Percentiles rank a stretch among this genome's conserved stretches.
Evolutionary conservation across 2,888 invertebrate species (phyloP).

Genomic region (Agapostemon virescens): DNA sequence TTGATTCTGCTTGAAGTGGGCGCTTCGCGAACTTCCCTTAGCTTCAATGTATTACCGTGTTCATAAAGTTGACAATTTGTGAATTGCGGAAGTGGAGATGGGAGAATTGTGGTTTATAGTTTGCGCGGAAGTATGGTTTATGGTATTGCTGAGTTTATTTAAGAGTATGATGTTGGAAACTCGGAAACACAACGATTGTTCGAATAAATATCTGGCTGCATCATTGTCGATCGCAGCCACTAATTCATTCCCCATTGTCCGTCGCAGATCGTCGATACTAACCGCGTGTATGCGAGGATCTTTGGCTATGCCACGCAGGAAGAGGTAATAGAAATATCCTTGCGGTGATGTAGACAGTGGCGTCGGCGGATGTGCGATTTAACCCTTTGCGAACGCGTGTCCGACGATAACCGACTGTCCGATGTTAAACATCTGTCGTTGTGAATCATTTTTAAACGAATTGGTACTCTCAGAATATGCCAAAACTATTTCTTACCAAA

Average conservation of each 20-base stretch:
- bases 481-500: too few relatives aligned
- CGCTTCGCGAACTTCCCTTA: too few relatives aligned
- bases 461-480: too few relatives aligned
- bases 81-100: too few relatives aligned
- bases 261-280: conserved; percentile 41
- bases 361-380: not conserved
- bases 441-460: too few relatives aligned
- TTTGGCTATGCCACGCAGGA: conserved; percentile 29
- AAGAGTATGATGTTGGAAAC: not conserved
- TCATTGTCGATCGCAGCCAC: conserved; percentile 40
- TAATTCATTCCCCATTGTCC: conserved; percentile 50
- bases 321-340: conserved; percentile 46
- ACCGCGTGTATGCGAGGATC: not conserved
- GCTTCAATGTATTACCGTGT: too few relatives aligned
- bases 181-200: conserved; percentile 17
- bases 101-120: not conserved
- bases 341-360: conserved; percentile 32
- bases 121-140: not conserved
- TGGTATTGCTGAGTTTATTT: not conserved
- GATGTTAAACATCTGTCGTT: too few relatives aligned
- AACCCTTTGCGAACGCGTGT: not conserved
- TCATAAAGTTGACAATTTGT: not conserved
- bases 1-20: too few relatives aligned
- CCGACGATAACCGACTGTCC: not conserved
- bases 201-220: conserved; percentile 28